Conservation (phyloP, 2,888 invertebrate genomes). For the Cyaniris semiargus region DNA sequence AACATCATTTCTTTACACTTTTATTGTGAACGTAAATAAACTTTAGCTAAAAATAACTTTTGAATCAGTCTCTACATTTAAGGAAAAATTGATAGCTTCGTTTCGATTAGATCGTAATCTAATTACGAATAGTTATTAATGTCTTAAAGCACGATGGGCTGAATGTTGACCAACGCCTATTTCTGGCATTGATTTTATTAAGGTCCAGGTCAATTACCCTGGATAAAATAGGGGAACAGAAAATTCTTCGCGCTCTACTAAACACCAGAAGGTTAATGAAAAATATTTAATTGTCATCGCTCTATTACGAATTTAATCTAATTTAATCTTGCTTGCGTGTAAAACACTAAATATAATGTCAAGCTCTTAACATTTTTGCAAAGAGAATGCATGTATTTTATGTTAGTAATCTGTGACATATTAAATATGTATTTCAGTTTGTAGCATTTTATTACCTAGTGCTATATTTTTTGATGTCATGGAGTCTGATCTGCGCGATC, state of each 20-base stretch:
- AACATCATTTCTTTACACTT: too few relatives aligned
- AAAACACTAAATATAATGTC: neutral
- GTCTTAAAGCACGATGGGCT: neutral
- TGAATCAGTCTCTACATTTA: neutral
- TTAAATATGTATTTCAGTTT: too few relatives aligned
- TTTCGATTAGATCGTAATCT: neutral
- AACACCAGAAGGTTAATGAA: neutral
- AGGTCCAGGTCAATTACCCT: constrained; percentile 35
- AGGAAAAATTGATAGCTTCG: neutral
- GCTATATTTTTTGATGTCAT: too few relatives aligned
- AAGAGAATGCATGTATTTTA: too few relatives aligned
- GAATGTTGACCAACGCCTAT: constrained; percentile 32
- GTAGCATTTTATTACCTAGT: too few relatives aligned
- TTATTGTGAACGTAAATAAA: too few relatives aligned
- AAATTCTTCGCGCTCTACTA: constrained; percentile 13
- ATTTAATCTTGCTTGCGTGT: neutral
- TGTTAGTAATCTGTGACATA: too few relatives aligned
- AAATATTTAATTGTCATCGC: neutral
- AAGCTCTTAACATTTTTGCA: too few relatives aligned
- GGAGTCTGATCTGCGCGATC: too few relatives aligned
- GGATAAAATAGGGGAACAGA: constrained; percentile 31
- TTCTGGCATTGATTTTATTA: constrained; percentile 36
- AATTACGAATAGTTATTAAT: neutral
- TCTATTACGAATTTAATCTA: neutral
- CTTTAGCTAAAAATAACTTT: too few relatives aligned